Conservation (phyloP, 2,797 vertebrate species). For the Parauchenoglanis ngamensis region DNA sequence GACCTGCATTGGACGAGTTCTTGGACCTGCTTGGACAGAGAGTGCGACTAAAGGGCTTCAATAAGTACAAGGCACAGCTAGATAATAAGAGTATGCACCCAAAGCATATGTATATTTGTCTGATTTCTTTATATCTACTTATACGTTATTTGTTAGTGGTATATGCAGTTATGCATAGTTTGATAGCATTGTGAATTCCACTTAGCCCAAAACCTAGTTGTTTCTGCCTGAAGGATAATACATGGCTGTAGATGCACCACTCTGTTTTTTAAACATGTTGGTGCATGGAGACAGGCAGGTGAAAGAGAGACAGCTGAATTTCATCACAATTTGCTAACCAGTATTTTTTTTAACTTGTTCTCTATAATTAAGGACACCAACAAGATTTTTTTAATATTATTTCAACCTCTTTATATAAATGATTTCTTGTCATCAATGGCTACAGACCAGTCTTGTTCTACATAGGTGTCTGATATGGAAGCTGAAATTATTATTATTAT, state of each 20-base stretch:
- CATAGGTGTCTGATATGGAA: background rate
- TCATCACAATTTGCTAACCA: background rate
- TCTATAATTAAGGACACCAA: background rate
- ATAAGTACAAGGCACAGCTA: slow-evolving; percentile 93
- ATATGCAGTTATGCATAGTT: background rate
- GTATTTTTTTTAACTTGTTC: background rate
- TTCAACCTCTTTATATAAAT: background rate
- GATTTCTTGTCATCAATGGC: background rate
- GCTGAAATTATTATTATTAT: background rate
- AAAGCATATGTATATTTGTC: background rate
- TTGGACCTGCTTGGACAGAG: slow-evolving; percentile 94
- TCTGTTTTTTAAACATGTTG: background rate
- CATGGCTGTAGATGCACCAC: background rate
- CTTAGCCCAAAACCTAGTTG: background rate
- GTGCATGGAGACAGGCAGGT: background rate
- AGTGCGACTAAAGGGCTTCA: slow-evolving; percentile 93
- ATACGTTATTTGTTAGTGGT: background rate
- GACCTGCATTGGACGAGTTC: slow-evolving; percentile 93
- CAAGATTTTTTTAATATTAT: background rate
- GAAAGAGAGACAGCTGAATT: background rate
- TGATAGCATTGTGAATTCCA: background rate
- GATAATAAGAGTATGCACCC: slow-evolving; percentile 95
- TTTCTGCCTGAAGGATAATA: background rate
- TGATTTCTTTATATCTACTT: no score
- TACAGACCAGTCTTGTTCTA: background rate